Conservation (phyloP, 2,888 invertebrate species). For the Apantesis nais region DNA sequence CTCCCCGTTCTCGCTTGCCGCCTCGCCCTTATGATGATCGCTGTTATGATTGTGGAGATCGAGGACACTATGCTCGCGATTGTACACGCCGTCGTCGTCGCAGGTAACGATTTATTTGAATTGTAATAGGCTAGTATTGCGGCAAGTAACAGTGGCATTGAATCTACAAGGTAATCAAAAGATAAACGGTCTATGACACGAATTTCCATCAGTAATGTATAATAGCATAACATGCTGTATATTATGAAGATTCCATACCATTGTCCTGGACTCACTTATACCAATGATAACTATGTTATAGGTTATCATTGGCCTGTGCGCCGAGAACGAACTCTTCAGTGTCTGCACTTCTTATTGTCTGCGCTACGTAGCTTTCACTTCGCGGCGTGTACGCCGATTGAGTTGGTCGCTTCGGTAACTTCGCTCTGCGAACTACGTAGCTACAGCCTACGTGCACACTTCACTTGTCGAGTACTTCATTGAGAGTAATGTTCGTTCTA, state of each 20-base stretch:
- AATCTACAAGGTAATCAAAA: constrained; percentile 58
- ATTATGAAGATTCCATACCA: constrained; percentile 73
- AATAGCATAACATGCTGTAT: constrained; percentile 3
- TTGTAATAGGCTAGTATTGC: constrained; percentile 21
- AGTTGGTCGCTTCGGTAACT: constrained; percentile 81
- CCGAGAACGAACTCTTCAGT: constrained; percentile 84
- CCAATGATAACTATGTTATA: constrained; percentile 87
- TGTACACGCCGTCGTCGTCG: constrained; percentile 91
- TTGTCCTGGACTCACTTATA: constrained; percentile 74
- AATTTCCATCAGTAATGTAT: background rate
- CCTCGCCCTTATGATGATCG: constrained; percentile 96
- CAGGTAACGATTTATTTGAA: constrained; percentile 63
- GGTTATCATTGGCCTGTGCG: constrained; percentile 86
- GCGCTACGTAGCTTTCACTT: constrained; percentile 85
- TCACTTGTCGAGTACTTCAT: constrained; percentile 78
- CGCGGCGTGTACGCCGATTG: constrained; percentile 81
- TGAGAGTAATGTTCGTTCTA: constrained; percentile 79
- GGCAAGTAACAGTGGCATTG: constrained; percentile 54
- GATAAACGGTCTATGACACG: too few species aligned
- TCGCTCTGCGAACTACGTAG: constrained; percentile 82
- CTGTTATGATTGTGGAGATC: constrained; percentile 97
- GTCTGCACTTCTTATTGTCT: constrained; percentile 85
- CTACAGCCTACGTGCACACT: constrained; percentile 81
- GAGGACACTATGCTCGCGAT: constrained; percentile 97
- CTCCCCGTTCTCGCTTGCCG: constrained; percentile 86